Evolutionary conservation across 2,888 invertebrate species (phyloP), one percentile per base, ranked within the genome.

Genomic region (Caradrina clavipalpis): DNA sequence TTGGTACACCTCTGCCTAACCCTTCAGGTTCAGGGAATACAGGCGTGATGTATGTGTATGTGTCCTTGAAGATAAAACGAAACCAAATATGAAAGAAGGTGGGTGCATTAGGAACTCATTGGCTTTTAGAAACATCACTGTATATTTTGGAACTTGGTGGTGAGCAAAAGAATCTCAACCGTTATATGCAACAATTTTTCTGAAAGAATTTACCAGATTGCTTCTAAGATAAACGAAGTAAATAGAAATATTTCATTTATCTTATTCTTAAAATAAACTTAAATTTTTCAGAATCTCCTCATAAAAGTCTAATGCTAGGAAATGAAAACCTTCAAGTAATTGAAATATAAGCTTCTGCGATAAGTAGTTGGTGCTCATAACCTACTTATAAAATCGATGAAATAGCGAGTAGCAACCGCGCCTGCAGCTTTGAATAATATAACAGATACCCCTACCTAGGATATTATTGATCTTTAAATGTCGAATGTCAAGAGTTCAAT

Each of bases 401-500:
- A 50, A 50, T 59, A 50, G 22, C 55, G 19, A 73, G 57, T 47
- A 51, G 39, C 59, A 42, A 59, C 55, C 49, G 54, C 59, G 56
- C 50, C 61, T 78, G 73, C 78, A 81, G 47, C 59, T 59, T 65
- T 80, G 17, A 77, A 60, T 78, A 77, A 78, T 68, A 56, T 39
- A 64, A 51, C 62, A 69, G 70, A 69, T 72, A 65, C 45, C 31
- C 59, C 69, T 69, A 63, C 77, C 73, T 62, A 70, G 70, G 69
- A 69, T 73, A 75, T 66, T 85, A 86, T 87, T 81, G 86, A 86
- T 84, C 81, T 83, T 77, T 82, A 82, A 76, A 77, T 82, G 79
- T 71, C 79, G 79, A 86, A 82, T 64, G 84, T 86, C 80, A 83
- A 63, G 82, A 86, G 78, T 83, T 62, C 78, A 77, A 78, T 78